A percentile compares a stretch with the other conserved stretches of the same genome.
These are phyloP conservation scores for Jaculus jaculus DNA, from an alignment of 2,113 vertebrate genomes.

Conservation along the genomic window DNA sequence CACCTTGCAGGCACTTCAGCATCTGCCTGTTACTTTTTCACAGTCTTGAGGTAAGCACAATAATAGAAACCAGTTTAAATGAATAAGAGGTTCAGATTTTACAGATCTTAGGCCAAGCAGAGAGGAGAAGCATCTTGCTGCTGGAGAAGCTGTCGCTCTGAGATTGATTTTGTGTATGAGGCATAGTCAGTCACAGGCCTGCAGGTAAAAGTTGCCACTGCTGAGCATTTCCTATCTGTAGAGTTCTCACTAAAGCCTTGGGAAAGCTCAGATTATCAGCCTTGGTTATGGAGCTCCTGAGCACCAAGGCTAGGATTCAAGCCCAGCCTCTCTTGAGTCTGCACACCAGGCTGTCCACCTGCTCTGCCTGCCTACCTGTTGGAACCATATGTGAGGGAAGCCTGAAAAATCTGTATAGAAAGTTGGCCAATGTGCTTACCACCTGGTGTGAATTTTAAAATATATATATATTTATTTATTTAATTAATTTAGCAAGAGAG, in stretches of 20 bases:
- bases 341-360: no score
- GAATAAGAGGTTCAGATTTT: background rate
- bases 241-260: background rate
- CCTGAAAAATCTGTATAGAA: background rate
- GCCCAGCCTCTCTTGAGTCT: background rate
- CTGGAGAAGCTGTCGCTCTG: background rate
- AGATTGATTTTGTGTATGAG: background rate
- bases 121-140: background rate
- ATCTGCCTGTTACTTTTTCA: background rate
- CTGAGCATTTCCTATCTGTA: background rate
- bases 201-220: background rate
- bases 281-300: background rate
- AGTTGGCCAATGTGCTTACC: background rate
- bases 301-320: background rate
- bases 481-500: no score
- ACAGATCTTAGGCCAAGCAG: background rate
- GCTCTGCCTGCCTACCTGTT: background rate
- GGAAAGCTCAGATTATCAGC: background rate
- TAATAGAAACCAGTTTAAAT: background rate
- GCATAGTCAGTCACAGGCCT: background rate
- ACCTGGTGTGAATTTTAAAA: no score
- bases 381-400: accelerated
- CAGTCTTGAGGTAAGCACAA: background rate
- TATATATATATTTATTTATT: no score
- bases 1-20: background rate